Evolutionary conservation across 2,113 vertebrate species (phyloP).

Genomic region (Turnix velox): DNA sequence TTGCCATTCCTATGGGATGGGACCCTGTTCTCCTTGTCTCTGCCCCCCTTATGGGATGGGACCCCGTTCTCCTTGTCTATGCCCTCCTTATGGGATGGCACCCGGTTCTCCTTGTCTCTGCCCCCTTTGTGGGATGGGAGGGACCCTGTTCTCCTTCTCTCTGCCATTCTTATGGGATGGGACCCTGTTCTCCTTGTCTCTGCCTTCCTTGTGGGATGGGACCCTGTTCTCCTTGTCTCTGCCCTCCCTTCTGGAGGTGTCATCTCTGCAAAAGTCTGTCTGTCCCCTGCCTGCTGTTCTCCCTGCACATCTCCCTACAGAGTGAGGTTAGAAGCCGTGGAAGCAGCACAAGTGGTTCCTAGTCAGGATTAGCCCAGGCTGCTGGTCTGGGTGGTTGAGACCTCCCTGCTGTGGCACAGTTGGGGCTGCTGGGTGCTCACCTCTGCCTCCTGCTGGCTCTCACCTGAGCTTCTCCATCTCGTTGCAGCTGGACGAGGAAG

Average conservation of each 20-base stretch:
- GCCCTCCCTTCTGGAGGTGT: neutral
- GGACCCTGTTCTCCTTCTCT: no score
- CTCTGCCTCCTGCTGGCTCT: neutral
- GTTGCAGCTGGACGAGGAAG: slow-evolving; percentile 88
- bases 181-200: no score
- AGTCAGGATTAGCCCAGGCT: neutral
- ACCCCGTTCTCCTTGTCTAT: no score
- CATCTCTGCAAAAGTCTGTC: neutral
- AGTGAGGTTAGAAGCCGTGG: neutral
- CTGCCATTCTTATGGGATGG: neutral
- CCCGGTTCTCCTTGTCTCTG: no score
- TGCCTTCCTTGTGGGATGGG: neutral
- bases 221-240: neutral
- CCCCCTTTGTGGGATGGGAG: no score
- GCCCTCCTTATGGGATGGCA: no score
- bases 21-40: no score
- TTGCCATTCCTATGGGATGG: no score
- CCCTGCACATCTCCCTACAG: neutral
- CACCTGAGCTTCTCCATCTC: slow-evolving; percentile 10
- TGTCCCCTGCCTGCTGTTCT: neutral
- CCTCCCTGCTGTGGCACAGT: neutral
- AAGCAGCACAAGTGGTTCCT: neutral
- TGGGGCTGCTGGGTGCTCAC: neutral
- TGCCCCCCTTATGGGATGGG: no score
- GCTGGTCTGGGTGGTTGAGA: neutral